Conservation (phyloP, 2,113 vertebrate species). For the Urocynchramus pylzowi region DNA sequence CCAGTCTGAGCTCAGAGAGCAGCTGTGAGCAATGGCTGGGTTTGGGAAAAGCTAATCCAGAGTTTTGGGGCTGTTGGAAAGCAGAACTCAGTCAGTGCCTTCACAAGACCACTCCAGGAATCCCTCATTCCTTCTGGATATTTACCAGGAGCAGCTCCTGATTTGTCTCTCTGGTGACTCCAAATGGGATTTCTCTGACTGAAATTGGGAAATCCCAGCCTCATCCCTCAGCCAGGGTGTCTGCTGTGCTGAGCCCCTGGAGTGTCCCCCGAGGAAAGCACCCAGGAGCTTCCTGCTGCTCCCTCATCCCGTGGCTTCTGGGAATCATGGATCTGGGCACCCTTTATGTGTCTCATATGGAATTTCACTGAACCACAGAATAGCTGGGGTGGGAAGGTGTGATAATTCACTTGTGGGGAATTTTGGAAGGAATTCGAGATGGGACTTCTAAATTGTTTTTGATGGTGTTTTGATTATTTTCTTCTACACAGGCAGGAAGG, state of each 20-base stretch:
- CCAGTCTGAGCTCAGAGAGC: neutral
- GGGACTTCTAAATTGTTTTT: too few species aligned
- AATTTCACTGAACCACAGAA: neutral
- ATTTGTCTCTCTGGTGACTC: neutral
- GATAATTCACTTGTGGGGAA: too few species aligned
- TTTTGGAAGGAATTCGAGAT: too few species aligned
- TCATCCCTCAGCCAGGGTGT: fast-evolving
- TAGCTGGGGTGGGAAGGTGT: neutral
- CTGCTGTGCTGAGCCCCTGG: too few species aligned
- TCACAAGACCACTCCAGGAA: neutral
- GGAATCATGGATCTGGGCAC: neutral
- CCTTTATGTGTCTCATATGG: neutral
- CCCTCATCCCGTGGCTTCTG: neutral
- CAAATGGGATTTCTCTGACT: too few species aligned
- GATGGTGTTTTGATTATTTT: too few species aligned
- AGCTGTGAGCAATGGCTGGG: neutral
- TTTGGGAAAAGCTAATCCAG: neutral
- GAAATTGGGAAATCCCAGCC: fast-evolving
- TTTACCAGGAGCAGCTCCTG: neutral
- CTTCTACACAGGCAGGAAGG: too few species aligned
- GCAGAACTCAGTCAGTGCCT: neutral
- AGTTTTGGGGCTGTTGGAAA: neutral
- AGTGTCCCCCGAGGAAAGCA: too few species aligned
- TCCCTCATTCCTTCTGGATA: neutral
- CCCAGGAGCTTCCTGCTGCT: too few species aligned